Conservation (phyloP, 2,113 vertebrate species). For the Xiphophorus couchianus region DNA sequence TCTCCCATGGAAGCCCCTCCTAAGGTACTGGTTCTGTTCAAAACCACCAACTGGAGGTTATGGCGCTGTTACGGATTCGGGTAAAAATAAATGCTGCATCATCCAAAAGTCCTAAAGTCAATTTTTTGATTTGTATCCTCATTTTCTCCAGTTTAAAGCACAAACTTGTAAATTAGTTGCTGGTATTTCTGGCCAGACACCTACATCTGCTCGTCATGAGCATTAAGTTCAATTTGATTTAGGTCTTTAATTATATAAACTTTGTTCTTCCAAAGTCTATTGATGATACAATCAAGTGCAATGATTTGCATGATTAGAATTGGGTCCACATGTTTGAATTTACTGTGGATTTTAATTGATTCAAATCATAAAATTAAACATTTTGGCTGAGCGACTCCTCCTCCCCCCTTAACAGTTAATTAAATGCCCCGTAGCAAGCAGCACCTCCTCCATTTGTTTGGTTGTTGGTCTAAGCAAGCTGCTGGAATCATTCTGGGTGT, state of each 20-base stretch:
- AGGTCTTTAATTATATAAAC: neutral
- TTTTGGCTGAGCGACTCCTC: no score
- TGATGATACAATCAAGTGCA: no score
- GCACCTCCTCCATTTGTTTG: no score
- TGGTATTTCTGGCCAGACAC: neutral
- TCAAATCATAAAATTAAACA: no score
- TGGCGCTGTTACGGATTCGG: neutral
- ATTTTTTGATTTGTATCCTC: neutral
- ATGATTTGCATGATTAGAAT: no score
- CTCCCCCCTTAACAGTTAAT: no score
- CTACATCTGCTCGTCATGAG: neutral
- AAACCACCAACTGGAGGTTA: constrained; percentile 27
- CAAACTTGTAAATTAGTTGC: neutral
- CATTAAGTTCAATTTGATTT: neutral
- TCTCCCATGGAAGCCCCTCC: constrained; percentile 83
- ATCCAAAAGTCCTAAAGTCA: neutral
- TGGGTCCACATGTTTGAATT: no score
- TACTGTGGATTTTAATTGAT: no score
- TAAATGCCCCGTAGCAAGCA: no score
- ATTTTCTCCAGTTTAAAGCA: neutral
- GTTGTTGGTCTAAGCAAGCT: no score
- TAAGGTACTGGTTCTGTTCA: constrained; percentile 83
- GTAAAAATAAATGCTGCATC: neutral
- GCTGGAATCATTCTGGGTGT: no score
- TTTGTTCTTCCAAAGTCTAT: neutral